A percentile compares a stretch with the other conserved stretches of the same genome.
Evolutionary conservation across 2,797 vertebrate genomes (phyloP).

Genomic region (Huso huso): DNA sequence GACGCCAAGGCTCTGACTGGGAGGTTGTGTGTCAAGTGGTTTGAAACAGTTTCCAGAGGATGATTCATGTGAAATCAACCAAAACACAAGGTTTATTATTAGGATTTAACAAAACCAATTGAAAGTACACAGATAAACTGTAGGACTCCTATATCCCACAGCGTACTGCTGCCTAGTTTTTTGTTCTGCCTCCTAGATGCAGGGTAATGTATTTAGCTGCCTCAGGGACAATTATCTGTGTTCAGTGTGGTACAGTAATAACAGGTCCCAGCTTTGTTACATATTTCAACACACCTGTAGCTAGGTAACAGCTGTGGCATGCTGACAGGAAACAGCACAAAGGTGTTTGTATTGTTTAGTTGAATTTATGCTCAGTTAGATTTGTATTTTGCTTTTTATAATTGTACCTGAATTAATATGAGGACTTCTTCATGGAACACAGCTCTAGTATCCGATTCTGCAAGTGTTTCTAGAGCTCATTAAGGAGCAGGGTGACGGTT

Average conservation of each 20-base stretch:
- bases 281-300: background rate
- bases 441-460: background rate
- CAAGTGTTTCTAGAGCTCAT: slow-evolving; percentile 10
- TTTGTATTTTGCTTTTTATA: slow-evolving; percentile 9
- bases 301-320: background rate
- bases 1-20: too few species aligned
- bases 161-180: too few species aligned
- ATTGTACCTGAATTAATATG: background rate
- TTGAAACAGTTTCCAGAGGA: too few species aligned
- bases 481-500: background rate
- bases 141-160: too few species aligned
- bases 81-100: too few species aligned
- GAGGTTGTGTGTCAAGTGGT: too few species aligned
- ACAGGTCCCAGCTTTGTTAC: background rate
- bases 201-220: background rate
- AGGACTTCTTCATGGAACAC: background rate
- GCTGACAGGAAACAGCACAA: slow-evolving; percentile 14
- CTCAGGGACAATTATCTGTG: background rate
- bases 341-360: slow-evolving; percentile 8
- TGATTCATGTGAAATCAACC: too few species aligned
- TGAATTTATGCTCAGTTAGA: background rate
- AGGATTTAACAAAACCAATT: too few species aligned
- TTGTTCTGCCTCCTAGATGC: too few species aligned
- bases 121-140: too few species aligned
- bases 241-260: background rate